Percentiles rank a stretch among this genome's conserved stretches.
phyloP scores from a whole-genome alignment of 1,140 invertebrate genomes.

The Phortica variegata region DNA sequence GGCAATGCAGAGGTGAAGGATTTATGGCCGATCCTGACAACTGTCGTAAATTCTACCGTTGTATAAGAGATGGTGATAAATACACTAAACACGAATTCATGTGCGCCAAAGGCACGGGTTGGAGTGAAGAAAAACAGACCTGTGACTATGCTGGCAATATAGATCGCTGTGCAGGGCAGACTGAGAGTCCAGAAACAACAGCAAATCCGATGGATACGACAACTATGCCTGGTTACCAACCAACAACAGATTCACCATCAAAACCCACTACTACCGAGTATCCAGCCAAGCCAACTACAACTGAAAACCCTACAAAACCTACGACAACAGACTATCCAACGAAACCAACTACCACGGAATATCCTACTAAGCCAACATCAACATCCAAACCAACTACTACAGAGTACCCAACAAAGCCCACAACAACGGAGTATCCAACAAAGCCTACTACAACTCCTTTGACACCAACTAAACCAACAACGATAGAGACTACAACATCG shows the following conservation, averaged over 20 bases:
- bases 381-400: constrained; percentile 4
- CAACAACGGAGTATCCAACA: constrained; percentile 10
- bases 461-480: constrained; percentile 22
- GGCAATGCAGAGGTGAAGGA: constrained; percentile 61
- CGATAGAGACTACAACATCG: constrained; percentile 15
- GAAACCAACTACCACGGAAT: constrained; percentile 9
- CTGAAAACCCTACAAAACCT: constrained; percentile 16
- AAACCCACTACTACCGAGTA: constrained; percentile 24
- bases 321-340: constrained; percentile 9
- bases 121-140: constrained; percentile 56
- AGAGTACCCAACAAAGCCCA: not conserved
- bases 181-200: constrained; percentile 12
- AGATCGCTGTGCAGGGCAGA: constrained; percentile 20
- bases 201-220: constrained; percentile 27
- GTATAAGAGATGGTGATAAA: constrained; percentile 56
- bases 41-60: constrained; percentile 63
- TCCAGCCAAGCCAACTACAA: constrained; percentile 19
- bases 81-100: constrained; percentile 53
- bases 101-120: constrained; percentile 57
- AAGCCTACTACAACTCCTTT: constrained; percentile 23
- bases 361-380: constrained; percentile 1
- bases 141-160: constrained; percentile 43
- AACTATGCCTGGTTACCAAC: not conserved
- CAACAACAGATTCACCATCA: constrained; percentile 8
- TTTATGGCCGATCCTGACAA: constrained; percentile 65